Evolutionary conservation across 2,797 vertebrate genomes (phyloP).

Genomic region (Tauraco hartlaubi): DNA sequence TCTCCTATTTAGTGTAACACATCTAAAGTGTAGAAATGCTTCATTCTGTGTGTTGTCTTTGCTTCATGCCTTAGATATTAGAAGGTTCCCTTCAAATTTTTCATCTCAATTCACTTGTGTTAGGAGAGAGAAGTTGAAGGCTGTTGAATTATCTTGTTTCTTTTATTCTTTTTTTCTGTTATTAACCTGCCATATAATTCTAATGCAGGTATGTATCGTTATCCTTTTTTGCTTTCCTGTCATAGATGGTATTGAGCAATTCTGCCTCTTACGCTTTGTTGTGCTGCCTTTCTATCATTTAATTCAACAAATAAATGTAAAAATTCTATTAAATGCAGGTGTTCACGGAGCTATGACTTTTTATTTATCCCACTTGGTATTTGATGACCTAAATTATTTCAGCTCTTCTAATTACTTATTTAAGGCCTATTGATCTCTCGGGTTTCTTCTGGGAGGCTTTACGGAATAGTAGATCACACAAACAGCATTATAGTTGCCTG

Average conservation of each 20-base stretch:
- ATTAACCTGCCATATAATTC: background rate
- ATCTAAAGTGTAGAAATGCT: background rate
- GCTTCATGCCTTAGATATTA: background rate
- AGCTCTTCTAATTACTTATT: constrained; percentile 79
- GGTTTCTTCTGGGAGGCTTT: constrained; percentile 62
- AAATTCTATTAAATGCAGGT: background rate
- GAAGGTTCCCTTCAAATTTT: background rate
- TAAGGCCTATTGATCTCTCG: constrained; percentile 77
- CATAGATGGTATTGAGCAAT: background rate
- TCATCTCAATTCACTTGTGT: background rate
- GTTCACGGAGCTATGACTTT: background rate
- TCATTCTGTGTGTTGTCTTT: background rate
- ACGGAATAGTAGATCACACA: constrained; percentile 39
- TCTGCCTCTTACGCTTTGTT: background rate
- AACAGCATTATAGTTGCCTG: constrained; percentile 23
- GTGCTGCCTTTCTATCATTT: background rate
- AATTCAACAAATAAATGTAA: background rate
- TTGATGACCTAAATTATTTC: constrained; percentile 62
- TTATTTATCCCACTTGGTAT: constrained; percentile 49
- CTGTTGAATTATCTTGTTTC: background rate
- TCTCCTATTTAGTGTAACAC: background rate
- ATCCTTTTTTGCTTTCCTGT: background rate
- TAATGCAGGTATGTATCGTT: background rate
- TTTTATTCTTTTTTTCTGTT: background rate
- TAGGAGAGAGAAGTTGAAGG: background rate